Evolutionary conservation across 2,113 vertebrate species (phyloP), one percentile per base, ranked within the genome.

Genomic region (Calidris pygmaea): DNA sequence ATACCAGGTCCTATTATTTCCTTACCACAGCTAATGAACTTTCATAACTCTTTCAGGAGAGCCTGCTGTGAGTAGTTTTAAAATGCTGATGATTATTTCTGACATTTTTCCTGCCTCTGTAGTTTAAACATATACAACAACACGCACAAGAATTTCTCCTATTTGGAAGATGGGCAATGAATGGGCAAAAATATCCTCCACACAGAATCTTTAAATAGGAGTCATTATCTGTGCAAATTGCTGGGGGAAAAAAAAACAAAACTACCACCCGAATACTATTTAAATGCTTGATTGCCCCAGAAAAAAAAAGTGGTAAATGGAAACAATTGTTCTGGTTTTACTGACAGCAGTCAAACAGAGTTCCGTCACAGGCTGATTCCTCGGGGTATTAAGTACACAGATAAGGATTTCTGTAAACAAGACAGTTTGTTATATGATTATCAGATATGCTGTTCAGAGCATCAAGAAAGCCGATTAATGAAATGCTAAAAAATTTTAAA

Each of bases 241-340:
- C 45, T 86, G 74, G 53, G 50, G 29, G 34, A n/a, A 47, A 47
- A 22, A 22, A 34, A 59, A 60, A 41, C 39, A 39, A 9, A 9
- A 53, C 55, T 9, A 35, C 13, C 24, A 79, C n/a, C 13, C 0
- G 0, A 87, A 80, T 67, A 53, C n/a, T 74, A 73, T 87, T 92
- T 87, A 88, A 92, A 93, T 96, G 77, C 55, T 79, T 89, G 56
- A 90, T n/a, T 96, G 83, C 70, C 59, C 62, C 85, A 85, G 62
- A 29, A 39, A 63, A 63, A 34, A 73, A 45, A 48, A 91, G 41
- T 1, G 0, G 37, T 76, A 91, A 85, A 91, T 71, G 41, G 68
- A 76, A 93, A 85, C 14, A 75, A 86, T 14, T 83, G 45, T 91
- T 93, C n/a, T 70, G 50, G 48, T 80, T 93, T 73, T 89, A 95